Conservation (phyloP, 2,797 vertebrate species). For the Scomberomorus guttatus region DNA sequence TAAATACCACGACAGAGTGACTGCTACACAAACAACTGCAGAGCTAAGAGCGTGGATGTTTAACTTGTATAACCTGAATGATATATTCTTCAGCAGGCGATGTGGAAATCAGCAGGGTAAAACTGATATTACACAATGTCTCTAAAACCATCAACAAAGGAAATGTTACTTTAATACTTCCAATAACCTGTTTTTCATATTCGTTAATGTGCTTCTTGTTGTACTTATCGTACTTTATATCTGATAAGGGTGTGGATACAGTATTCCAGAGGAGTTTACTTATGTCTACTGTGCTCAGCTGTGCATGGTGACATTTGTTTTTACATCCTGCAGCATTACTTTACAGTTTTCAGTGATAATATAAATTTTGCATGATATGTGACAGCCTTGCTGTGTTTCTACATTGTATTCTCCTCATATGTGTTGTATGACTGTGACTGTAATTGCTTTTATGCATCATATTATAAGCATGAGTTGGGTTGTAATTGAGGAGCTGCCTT, state of each 20-base stretch:
- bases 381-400: background rate
- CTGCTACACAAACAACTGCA: constrained; percentile 47
- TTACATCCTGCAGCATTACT: background rate
- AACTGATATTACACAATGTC: background rate
- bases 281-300: background rate
- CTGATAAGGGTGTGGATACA: background rate
- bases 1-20: constrained; percentile 56
- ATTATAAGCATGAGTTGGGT: background rate
- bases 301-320: background rate
- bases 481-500: constrained; percentile 40
- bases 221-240: background rate
- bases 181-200: background rate
- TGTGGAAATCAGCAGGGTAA: background rate
- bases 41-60: constrained; percentile 3
- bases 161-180: background rate
- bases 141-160: background rate
- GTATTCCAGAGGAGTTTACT: background rate
- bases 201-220: background rate
- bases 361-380: background rate
- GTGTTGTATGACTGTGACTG: no score
- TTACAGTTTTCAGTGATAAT: background rate
- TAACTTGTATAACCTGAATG: constrained; percentile 20
- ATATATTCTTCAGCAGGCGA: background rate
- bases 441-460: background rate
- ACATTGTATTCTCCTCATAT: background rate